These are phyloP conservation scores for Anolis carolinensis DNA, from an alignment of 2,113 vertebrate genomes.

Conservation along the genomic window DNA sequence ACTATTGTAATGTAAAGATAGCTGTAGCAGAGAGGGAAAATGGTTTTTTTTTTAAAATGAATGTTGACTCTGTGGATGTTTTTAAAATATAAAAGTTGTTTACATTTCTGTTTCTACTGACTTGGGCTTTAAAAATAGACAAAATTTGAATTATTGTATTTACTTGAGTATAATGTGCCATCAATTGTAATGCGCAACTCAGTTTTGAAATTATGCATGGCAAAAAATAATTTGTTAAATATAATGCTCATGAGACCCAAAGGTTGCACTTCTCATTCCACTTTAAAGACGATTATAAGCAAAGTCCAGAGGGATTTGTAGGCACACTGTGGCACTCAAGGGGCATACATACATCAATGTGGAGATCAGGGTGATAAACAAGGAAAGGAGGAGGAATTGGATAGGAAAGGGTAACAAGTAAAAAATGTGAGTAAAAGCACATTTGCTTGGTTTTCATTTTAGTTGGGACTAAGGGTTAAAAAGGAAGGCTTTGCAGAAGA, in stretches of 20 bases:
- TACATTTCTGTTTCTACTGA: neutral
- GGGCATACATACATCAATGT: too few species aligned
- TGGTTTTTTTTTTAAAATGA: neutral
- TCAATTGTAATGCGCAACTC: too few species aligned
- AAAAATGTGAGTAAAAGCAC: neutral
- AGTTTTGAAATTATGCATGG: too few species aligned
- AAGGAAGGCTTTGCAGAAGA: neutral
- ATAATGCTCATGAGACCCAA: too few species aligned
- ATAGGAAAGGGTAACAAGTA: neutral
- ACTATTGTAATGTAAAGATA: constrained; percentile 5
- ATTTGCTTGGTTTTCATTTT: neutral
- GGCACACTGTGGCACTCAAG: neutral
- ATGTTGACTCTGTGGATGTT: neutral
- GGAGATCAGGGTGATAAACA: neutral
- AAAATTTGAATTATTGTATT: neutral
- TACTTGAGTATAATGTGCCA: too few species aligned
- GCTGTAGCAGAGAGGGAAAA: neutral
- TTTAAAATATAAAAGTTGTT: neutral
- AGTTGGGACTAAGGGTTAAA: neutral
- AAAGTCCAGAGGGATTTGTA: neutral
- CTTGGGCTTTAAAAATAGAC: neutral
- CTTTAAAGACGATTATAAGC: neutral
- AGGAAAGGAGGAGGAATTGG: neutral
- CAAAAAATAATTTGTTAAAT: too few species aligned
- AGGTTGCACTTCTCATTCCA: too few species aligned